phyloP scores from a whole-genome alignment of 2,797 vertebrate species.

The Sebastes ruberrimus region DNA sequence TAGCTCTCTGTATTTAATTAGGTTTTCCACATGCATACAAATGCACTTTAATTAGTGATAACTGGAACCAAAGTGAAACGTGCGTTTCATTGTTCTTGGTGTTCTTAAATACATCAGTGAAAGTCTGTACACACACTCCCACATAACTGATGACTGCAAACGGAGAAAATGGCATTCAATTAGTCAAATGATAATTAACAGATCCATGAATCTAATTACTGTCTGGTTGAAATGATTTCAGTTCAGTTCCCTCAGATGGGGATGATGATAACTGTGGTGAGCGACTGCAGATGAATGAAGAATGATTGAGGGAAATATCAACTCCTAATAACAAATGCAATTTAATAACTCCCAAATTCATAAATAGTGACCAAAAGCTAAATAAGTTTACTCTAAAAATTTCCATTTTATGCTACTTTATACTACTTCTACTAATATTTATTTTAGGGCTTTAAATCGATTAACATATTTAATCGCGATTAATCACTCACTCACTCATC shows the following conservation, averaged over 20 bases:
- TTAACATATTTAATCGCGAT: too few relatives aligned
- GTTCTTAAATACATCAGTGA: neutral
- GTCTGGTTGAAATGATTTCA: neutral
- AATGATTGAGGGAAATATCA: neutral
- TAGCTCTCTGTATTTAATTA: conserved; percentile 4
- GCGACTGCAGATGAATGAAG: neutral
- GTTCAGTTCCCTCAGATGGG: neutral
- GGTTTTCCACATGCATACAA: neutral
- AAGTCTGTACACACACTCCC: neutral
- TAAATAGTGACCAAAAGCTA: too few relatives aligned
- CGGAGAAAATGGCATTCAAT: neutral
- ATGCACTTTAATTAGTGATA: neutral
- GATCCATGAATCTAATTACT: neutral
- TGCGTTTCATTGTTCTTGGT: neutral
- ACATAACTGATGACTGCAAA: neutral
- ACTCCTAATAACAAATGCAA: neutral
- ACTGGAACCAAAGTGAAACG: neutral
- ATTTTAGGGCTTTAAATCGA: neutral
- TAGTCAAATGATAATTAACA: neutral
- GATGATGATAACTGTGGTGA: neutral
- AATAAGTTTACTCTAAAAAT: neutral
- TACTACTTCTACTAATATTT: neutral
- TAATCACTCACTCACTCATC: too few relatives aligned
- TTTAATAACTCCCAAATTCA: neutral
- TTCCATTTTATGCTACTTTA: neutral